Evolutionary conservation across 1,140 invertebrate species (phyloP), one percentile per base, ranked within the genome.

Genomic region (Lepidurus couesii): DNA sequence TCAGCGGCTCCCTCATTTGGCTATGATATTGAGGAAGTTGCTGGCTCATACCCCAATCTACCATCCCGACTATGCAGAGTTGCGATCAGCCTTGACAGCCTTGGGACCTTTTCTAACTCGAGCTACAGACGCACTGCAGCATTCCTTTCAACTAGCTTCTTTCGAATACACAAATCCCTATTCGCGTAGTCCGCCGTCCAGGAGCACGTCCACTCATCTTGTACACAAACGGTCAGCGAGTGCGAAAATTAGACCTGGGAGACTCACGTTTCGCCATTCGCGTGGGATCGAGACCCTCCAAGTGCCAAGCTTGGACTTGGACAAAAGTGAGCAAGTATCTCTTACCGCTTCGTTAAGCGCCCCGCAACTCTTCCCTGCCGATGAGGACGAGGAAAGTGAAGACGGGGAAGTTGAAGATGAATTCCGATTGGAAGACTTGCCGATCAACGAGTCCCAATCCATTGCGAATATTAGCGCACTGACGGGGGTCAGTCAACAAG

Each of bases 261-360:
- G 53, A 65, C 53, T 65, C 53, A 65, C 53, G 53, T 65, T 65
- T 21, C 53, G 53, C 53, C 53, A 65, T 21, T 65, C 53, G 53
- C 53, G 53, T 65, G 53, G 53, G 53, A 65, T 65, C 16, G 53
- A 65, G 13, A 21, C 16, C 16, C 16, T 21, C 13, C 53, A 65
- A 65, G 53, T 2, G 13, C 53, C 53, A 7, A 9, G 21, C n/a
- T 65, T 65, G 8, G 53, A 65, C 5, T 65, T 7, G 16, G 16
- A 65, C n/a, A 65, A 65, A 16, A 7, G 53, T 7, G 53, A 65
- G 8, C 16, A 65, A 16, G 53, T 65, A n/a, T 65, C 53, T 21
- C 53, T 65, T 65, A 65, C 53, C 0, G 53, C 53, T 65, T 65
- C 53, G 53, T 7, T 65, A 65, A 65, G 53, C 53, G 53, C 53